Percentiles rank a stretch among this genome's conserved stretches.
These are phyloP conservation scores for Megaceryle maxima DNA, from an alignment of 2,113 vertebrate species.

Conservation along the genomic window DNA sequence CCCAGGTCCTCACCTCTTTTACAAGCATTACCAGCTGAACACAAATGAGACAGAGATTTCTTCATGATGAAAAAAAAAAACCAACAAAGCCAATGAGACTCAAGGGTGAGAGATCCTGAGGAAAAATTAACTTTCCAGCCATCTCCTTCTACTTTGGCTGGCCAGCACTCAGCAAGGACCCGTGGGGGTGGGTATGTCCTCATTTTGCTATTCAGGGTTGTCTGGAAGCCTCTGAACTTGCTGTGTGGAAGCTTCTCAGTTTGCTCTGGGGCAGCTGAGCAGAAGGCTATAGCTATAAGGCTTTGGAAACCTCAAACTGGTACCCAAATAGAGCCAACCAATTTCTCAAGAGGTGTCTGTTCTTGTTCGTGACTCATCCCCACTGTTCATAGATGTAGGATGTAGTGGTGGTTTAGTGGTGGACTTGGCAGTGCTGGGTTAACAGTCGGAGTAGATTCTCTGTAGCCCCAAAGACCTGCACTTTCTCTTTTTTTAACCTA, in stretches of 20 bases:
- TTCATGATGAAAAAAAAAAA: too few species aligned
- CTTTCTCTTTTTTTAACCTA: neutral
- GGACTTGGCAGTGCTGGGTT: neutral
- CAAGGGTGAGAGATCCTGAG: neutral
- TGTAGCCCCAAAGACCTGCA: neutral
- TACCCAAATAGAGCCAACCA: neutral
- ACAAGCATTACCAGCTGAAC: neutral
- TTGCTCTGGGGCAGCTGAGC: neutral
- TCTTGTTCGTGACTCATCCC: neutral
- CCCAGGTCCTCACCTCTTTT: neutral
- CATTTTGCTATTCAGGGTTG: neutral
- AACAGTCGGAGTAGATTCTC: neutral
- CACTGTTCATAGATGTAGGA: neutral
- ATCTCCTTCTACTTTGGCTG: neutral
- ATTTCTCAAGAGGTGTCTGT: neutral
- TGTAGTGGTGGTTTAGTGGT: neutral
- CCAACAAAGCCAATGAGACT: neutral
- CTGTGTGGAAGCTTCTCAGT: too few species aligned
- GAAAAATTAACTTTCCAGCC: neutral
- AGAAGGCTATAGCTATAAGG: neutral
- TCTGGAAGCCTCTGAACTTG: neutral
- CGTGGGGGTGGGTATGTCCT: rapidly evolving
- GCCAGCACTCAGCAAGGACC: neutral
- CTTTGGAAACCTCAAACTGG: neutral
- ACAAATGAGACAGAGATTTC: neutral